phyloP scores from a whole-genome alignment of 2,113 vertebrate species.

The Nothoprocta perdicaria region DNA sequence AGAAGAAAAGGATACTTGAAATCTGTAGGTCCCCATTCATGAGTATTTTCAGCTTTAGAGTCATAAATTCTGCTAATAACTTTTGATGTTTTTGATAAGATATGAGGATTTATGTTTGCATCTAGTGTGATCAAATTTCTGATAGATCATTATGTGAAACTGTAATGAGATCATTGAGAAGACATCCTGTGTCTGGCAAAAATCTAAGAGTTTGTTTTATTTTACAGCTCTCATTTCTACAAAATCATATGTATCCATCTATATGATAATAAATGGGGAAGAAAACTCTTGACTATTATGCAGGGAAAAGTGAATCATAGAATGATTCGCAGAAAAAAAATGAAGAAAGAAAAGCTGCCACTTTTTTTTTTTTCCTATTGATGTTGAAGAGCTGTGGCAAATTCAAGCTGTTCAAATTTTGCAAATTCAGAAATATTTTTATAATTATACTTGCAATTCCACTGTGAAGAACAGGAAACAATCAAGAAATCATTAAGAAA shows the following conservation, averaged over 20 bases:
- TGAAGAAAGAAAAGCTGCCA: neutral
- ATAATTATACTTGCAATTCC: neutral
- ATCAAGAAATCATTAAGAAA: neutral
- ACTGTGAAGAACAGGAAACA: neutral
- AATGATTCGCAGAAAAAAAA: neutral
- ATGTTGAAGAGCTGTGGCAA: neutral
- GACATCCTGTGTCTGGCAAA: neutral
- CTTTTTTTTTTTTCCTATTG: neutral
- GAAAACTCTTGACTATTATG: accelerated
- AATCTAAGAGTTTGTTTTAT: neutral
- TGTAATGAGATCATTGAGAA: neutral
- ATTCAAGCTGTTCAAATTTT: neutral
- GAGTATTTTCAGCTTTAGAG: neutral
- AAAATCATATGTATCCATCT: neutral
- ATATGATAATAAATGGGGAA: neutral
- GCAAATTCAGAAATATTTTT: neutral
- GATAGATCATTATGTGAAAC: neutral
- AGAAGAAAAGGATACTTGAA: neutral
- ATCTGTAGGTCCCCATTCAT: neutral
- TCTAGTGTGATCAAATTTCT: neutral
- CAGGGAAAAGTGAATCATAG: neutral
- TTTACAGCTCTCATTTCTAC: neutral
- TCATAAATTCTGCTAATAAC: neutral
- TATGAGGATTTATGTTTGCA: neutral
- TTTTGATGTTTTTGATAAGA: neutral